A percentile compares a stretch with the other conserved stretches of the same genome.
Conservation (phyloP, 2,888 invertebrate genomes). For the Nebria brevicollis region DNA sequence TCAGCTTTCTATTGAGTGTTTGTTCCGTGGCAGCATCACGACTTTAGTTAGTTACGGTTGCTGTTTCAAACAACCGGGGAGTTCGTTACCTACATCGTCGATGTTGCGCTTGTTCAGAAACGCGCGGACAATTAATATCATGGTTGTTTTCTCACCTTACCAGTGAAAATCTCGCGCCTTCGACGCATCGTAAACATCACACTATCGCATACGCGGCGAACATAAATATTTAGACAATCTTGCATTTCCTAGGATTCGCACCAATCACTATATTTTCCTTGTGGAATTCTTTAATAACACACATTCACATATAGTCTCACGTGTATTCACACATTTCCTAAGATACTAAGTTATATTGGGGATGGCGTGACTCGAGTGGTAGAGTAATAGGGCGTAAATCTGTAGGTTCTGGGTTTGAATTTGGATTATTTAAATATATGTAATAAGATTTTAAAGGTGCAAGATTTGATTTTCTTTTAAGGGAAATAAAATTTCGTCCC, state of each 20-base stretch:
- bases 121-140: slow-evolving; percentile 15
- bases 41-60: slow-evolving; percentile 2
- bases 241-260: too few species aligned
- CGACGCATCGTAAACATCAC: not conserved
- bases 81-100: not conserved
- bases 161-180: not conserved
- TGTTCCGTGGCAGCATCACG: slow-evolving; percentile 2
- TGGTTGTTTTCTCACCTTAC: slow-evolving; percentile 13
- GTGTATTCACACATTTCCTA: too few species aligned
- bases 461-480: too few species aligned
- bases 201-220: not conserved
- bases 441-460: too few species aligned
- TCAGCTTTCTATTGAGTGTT: not conserved
- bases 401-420: too few species aligned
- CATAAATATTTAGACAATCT: not conserved
- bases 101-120: not conserved
- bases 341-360: too few species aligned
- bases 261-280: too few species aligned
- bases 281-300: too few species aligned
- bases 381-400: too few species aligned
- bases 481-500: not conserved
- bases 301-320: too few species aligned
- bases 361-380: too few species aligned
- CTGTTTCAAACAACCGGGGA: not conserved
- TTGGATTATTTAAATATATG: too few species aligned